Percentiles rank a stretch among this genome's conserved stretches.
Conservation (phyloP, 2,888 invertebrate species). For the Brachynemurus nebulosus region DNA sequence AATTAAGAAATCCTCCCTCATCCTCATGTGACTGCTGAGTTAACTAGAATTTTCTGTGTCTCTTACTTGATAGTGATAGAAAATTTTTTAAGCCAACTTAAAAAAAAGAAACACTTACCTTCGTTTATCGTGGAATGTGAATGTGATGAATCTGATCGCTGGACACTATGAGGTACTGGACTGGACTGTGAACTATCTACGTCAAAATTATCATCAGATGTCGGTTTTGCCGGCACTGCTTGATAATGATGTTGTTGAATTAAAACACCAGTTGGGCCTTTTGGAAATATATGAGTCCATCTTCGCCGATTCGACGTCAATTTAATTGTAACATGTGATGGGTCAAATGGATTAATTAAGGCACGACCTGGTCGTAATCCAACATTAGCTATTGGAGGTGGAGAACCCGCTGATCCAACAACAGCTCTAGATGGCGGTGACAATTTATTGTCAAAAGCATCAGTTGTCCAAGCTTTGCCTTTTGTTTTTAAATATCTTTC, state of each 20-base stretch:
- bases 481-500: constrained; percentile 24
- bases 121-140: constrained; percentile 37
- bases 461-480: constrained; percentile 24
- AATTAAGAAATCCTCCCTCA: too few species aligned
- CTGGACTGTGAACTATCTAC: constrained; percentile 12
- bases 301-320: constrained; percentile 86
- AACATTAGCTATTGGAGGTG: constrained; percentile 28
- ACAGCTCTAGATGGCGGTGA: constrained; percentile 40
- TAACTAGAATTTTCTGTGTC: too few species aligned
- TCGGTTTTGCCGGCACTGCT: constrained; percentile 51
- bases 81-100: not conserved
- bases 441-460: constrained; percentile 33
- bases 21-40: too few species aligned
- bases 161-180: not conserved
- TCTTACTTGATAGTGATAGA: not conserved
- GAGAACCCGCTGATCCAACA: constrained; percentile 42
- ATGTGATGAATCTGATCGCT: constrained; percentile 22
- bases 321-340: constrained; percentile 92
- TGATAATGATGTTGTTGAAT: constrained; percentile 92
- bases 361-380: constrained; percentile 60
- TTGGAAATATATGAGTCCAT: constrained; percentile 98
- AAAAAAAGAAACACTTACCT: constrained; percentile 29
- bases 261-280: constrained; percentile 77
- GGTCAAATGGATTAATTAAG: constrained; percentile 95
- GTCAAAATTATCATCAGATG: constrained; percentile 12